A percentile compares a stretch with the other conserved stretches of the same genome.
phyloP scores from a whole-genome alignment of 35 echinoderm and acorn worm species.

The Holothuria glaberrima region DNA sequence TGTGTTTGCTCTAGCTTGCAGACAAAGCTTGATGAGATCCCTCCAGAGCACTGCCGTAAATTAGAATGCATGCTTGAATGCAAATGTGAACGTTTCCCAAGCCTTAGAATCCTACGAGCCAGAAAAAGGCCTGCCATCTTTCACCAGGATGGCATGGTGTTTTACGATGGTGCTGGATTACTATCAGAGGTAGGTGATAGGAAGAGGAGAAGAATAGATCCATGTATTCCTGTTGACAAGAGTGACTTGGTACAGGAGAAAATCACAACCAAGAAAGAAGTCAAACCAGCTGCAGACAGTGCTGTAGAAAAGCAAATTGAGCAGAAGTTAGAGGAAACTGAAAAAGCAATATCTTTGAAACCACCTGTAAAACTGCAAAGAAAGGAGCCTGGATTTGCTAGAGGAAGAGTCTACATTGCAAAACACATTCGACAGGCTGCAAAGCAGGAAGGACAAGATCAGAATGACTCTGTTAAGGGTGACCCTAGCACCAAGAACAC shows the following conservation, averaged over 20 bases:
- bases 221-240: not conserved
- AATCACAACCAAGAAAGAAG: not conserved
- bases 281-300: not conserved
- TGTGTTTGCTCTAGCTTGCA: constrained; percentile 82
- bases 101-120: constrained; percentile 50
- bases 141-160: constrained; percentile 72
- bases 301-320: not conserved
- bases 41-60: constrained; percentile 78
- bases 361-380: not conserved
- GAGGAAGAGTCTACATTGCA: constrained; percentile 41
- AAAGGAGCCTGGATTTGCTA: constrained; percentile 42
- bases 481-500: not conserved
- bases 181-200: not conserved
- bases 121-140: constrained; percentile 77
- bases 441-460: constrained; percentile 21
- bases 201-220: constrained; percentile 5
- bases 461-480: not conserved
- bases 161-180: constrained; percentile 76
- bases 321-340: not conserved
- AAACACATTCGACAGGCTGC: constrained; percentile 30
- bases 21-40: not conserved
- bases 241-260: not conserved
- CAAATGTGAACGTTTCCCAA: constrained; percentile 50
- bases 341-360: not conserved
- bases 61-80: constrained; percentile 88